These are phyloP conservation scores for Diacarnus erythraeanus DNA, from an alignment of 37 sponge, comb jelly and placozoan genomes.

Conservation along the genomic window DNA sequence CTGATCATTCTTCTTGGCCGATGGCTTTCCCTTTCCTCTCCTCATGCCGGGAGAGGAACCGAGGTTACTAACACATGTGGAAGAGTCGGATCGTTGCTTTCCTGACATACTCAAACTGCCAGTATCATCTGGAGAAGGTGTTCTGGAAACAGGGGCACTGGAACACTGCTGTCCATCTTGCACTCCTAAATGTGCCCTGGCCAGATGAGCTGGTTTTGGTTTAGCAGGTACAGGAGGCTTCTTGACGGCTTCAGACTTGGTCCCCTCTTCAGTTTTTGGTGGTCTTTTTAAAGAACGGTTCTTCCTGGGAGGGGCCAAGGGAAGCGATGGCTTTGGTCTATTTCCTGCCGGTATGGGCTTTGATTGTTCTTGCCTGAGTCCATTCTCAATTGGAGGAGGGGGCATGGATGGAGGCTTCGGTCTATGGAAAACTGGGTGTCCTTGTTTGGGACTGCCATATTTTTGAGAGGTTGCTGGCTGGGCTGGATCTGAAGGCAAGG, in stretches of 20 bases:
- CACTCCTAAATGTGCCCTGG: neutral
- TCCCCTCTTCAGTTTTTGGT: neutral
- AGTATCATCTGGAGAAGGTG: constrained; percentile 21
- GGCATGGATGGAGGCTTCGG: constrained; percentile 13
- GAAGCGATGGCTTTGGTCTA: constrained; percentile 7
- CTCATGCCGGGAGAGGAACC: neutral
- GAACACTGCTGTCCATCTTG: constrained; percentile 1
- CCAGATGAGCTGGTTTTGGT: neutral
- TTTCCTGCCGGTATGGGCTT: neutral
- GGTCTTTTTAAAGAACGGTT: neutral
- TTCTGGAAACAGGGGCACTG: constrained; percentile 47
- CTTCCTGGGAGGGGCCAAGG: constrained; percentile 7
- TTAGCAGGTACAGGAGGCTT: neutral
- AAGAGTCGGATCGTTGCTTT: neutral
- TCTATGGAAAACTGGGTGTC: neutral
- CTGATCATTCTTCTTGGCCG: neutral
- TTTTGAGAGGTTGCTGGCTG: neutral
- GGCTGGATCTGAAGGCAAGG: neutral
- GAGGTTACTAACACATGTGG: neutral
- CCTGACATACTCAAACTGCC: too few relatives aligned
- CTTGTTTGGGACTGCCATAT: neutral
- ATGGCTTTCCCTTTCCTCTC: neutral
- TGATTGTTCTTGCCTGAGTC: neutral
- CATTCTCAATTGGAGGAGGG: neutral
- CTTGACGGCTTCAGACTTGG: neutral